Conservation (phyloP, 1,140 invertebrate genomes). For the Battus philenor region DNA sequence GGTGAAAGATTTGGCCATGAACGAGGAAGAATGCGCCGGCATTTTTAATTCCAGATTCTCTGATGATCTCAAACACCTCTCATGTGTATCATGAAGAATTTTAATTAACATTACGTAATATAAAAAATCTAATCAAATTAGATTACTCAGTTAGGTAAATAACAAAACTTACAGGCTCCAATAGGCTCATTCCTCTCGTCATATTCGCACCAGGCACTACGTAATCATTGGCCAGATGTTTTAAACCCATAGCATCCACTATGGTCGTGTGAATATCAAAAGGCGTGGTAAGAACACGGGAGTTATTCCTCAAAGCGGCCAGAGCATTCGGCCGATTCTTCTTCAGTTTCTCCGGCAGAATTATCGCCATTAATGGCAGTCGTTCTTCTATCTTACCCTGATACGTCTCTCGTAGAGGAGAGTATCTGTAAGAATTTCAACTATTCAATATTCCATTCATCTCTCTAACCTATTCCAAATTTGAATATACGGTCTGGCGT, state of each 20-base stretch:
- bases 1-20: too few species aligned
- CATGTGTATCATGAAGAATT: too few species aligned
- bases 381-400: slow-evolving; percentile 93
- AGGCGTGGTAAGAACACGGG: slow-evolving; percentile 83
- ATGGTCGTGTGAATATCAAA: slow-evolving; percentile 88
- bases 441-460: too few species aligned
- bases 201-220: slow-evolving; percentile 25
- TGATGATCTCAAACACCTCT: too few species aligned
- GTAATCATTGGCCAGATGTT: slow-evolving; percentile 22
- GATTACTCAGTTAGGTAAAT: too few species aligned
- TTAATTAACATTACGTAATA: too few species aligned
- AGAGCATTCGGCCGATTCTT: slow-evolving; percentile 32
- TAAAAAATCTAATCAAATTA: too few species aligned
- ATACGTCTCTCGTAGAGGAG: slow-evolving; percentile 85
- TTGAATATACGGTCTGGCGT: too few species aligned
- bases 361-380: slow-evolving; percentile 88
- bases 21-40: too few species aligned
- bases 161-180: slow-evolving; percentile 35
- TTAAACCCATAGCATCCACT: slow-evolving; percentile 77
- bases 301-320: slow-evolving; percentile 79
- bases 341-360: slow-evolving; percentile 84
- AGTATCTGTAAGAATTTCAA: slow-evolving; percentile 83
- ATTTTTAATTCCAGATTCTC: too few species aligned
- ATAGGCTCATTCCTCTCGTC: slow-evolving; percentile 35
- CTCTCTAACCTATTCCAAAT: too few species aligned